phyloP scores from a whole-genome alignment of 1,140 invertebrate species.

The Drosophila yakuba region DNA sequence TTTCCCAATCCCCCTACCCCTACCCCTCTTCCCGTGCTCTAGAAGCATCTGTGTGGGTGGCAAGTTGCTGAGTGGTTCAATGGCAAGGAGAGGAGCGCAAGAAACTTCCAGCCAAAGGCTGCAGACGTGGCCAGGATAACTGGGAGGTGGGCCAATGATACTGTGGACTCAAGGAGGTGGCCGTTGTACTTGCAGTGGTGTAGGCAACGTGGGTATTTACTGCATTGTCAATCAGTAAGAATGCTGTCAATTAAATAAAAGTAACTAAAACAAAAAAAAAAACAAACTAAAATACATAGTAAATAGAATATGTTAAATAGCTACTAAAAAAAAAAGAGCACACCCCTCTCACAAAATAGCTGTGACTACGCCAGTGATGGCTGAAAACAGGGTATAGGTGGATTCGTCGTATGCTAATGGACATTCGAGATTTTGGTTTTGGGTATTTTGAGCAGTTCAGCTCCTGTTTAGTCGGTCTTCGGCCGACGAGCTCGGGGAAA shows the following conservation, averaged over 20 bases:
- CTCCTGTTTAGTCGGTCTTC: conserved; percentile 45
- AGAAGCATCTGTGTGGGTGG: conserved; percentile 28
- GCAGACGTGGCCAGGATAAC: conserved; percentile 42
- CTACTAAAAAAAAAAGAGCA: no score
- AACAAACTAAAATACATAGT: background rate
- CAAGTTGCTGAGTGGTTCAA: conserved; percentile 34
- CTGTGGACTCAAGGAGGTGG: background rate
- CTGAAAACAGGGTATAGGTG: conserved; percentile 34
- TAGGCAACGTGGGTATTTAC: background rate
- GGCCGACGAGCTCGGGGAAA: conserved; percentile 62
- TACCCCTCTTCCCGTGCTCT: no score
- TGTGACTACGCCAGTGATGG: background rate
- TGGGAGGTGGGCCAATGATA: conserved; percentile 3
- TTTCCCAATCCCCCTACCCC: background rate
- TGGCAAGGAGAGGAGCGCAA: conserved; percentile 28
- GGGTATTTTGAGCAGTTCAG: conserved; percentile 81
- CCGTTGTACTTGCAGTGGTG: background rate
- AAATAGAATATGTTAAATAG: background rate
- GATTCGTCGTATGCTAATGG: conserved; percentile 77
- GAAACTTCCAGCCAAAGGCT: conserved; percentile 43
- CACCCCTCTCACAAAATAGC: background rate
- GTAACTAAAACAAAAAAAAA: background rate
- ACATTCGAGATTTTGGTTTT: conserved; percentile 83
- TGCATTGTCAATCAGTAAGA: no score
- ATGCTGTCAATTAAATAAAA: background rate